Percentiles rank a stretch among this genome's conserved stretches.
Conservation (phyloP, 2,797 vertebrate genomes). For the Phrynocephalus forsythii region DNA sequence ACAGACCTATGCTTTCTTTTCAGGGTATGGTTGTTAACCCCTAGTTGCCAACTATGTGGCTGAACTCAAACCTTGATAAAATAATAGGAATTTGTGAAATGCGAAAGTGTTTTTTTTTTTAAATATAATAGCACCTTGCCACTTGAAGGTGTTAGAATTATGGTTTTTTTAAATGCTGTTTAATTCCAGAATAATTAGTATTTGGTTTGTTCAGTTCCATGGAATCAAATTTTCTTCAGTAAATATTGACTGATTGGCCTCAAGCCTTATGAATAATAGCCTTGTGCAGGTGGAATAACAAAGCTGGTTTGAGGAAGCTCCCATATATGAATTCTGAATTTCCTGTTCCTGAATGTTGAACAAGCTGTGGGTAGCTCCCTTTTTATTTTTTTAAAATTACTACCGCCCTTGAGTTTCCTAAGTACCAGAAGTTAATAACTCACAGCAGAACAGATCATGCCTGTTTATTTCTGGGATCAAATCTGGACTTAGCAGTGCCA, state of each 20-base stretch:
- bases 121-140: not conserved
- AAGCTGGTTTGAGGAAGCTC: not conserved
- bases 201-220: not conserved
- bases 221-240: not conserved
- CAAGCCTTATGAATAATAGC: conserved; percentile 12
- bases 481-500: not conserved
- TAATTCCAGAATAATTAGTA: no score
- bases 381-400: not conserved
- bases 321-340: not conserved
- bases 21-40: not conserved
- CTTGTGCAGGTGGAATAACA: not conserved
- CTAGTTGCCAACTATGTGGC: not conserved
- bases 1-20: not conserved
- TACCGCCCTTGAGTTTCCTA: not conserved
- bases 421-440: not conserved
- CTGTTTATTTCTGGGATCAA: not conserved
- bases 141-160: not conserved
- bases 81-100: not conserved
- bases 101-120: not conserved
- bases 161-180: not conserved
- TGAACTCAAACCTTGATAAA: no score
- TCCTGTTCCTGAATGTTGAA: not conserved
- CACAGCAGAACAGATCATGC: not conserved
- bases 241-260: not conserved
- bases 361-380: conserved; percentile 13